Evolutionary conservation across 2,113 vertebrate genomes (phyloP).

Genomic region (Pterophyllum scalare): DNA sequence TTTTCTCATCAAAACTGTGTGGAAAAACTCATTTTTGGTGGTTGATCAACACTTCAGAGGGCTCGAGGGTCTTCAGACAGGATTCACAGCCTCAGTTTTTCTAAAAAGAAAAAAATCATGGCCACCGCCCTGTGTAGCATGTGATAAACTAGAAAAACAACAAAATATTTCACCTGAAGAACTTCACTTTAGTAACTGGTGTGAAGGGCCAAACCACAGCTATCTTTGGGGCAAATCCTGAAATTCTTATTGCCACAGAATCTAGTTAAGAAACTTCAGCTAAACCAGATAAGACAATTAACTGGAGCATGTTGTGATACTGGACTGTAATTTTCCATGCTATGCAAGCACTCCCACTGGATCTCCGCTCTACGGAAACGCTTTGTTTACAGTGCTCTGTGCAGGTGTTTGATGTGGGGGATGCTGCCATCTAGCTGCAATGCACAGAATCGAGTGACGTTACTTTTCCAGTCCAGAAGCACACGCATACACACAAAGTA

Average conservation of each 20-base stretch:
- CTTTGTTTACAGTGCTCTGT: neutral
- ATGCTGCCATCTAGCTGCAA: slow-evolving; percentile 24
- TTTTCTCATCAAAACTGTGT: neutral
- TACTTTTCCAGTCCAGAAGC: slow-evolving; percentile 37
- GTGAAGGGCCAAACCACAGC: slow-evolving; percentile 1
- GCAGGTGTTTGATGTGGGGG: neutral
- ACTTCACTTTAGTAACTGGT: slow-evolving; percentile 6
- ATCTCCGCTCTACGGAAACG: slow-evolving; percentile 1
- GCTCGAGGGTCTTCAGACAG: neutral
- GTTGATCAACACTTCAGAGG: neutral
- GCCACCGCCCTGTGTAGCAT: neutral
- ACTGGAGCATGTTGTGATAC: neutral
- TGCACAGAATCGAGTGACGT: slow-evolving; percentile 24
- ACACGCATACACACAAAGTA: slow-evolving; percentile 26
- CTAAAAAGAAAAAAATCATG: neutral
- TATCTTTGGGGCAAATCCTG: neutral
- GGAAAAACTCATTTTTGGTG: neutral
- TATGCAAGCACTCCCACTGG: neutral
- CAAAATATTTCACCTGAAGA: slow-evolving; percentile 5
- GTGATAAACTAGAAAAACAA: slow-evolving; percentile 36
- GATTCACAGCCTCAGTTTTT: slow-evolving; percentile 30
- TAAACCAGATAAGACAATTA: neutral
- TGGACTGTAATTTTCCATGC: neutral
- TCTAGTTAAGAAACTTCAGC: neutral
- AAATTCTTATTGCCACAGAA: slow-evolving; percentile 15